Conservation (phyloP, 1,140 invertebrate species). For the Hyposmocoma kahamanoa region DNA sequence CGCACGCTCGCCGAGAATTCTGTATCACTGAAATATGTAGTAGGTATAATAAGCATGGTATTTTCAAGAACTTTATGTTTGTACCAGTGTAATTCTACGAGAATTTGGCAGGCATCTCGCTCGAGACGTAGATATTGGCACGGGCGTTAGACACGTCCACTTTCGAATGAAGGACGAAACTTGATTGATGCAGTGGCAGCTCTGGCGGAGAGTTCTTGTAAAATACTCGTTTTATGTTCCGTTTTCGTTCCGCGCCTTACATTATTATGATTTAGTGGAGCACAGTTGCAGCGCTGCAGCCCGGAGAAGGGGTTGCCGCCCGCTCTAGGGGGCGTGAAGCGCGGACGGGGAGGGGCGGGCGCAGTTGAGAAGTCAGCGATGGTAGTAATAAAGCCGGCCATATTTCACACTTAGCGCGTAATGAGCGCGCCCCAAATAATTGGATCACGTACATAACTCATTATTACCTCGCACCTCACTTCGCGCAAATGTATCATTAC, state of each 20-base stretch:
- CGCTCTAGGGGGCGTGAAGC: slow-evolving; percentile 1
- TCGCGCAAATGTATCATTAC: slow-evolving; percentile 67
- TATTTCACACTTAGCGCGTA: slow-evolving; percentile 75
- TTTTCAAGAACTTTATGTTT: too few relatives aligned
- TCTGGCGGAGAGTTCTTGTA: too few relatives aligned
- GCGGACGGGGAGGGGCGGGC: slow-evolving; percentile 15
- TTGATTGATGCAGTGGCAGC: too few relatives aligned
- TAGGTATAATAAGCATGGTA: too few relatives aligned
- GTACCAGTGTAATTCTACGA: too few relatives aligned
- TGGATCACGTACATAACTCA: slow-evolving; percentile 75
- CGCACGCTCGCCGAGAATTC: too few relatives aligned
- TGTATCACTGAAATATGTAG: too few relatives aligned
- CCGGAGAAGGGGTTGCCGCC: slow-evolving; percentile 7
- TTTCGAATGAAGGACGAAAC: too few relatives aligned
- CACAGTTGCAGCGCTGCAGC: slow-evolving; percentile 54
- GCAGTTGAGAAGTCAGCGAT: slow-evolving; percentile 36
- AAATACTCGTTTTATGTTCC: slow-evolving; percentile 1
- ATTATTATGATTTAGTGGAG: slow-evolving; percentile 65
- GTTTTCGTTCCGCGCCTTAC: slow-evolving; percentile 43
- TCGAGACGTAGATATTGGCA: too few relatives aligned
- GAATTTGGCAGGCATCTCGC: too few relatives aligned
- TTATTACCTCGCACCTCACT: slow-evolving; percentile 70
- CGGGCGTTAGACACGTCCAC: too few relatives aligned
- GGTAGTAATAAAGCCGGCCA: slow-evolving; percentile 65
- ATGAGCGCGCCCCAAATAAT: slow-evolving; percentile 74